Evolutionary conservation across 2,888 invertebrate genomes (phyloP), one percentile per base, ranked within the genome.

Genomic region (Hoplodrina blanda): DNA sequence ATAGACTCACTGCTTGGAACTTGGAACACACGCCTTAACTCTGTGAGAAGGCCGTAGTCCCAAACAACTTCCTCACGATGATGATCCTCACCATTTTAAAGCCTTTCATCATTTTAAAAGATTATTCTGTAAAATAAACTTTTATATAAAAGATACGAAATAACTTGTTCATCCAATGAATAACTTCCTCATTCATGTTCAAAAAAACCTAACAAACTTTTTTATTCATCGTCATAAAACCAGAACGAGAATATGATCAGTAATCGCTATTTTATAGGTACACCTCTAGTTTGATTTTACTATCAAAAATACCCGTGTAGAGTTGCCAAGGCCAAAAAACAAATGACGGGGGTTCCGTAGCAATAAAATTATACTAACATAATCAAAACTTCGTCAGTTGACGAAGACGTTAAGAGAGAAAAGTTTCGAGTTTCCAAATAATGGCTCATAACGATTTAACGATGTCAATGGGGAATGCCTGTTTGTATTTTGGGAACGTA

Each of bases 291-390:
- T 66, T 33, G 69, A 74, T 78, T 80, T 84, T 80, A 78, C 7
- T 64, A 56, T 62, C 69, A 37, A 53, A 70, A 73, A 68, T 65
- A 69, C 44, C 62, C 69, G 53, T 55, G 41, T 62, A 62, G 60
- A 69, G 56, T 50, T 63, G 62, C 61, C 82, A 81, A 86, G 85
- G 85, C 61, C 82, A 80, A 86, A 86, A 86, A 86, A 86, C 85
- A 86, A 81, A 83, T 67, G 77, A 78, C 25, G 73, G 59, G 55
- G 60, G 56, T 70, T 74, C 73, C 44, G 57, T 66, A 67, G 69
- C 74, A 79, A 85, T 86, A 85, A 86, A 86, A 86, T 86, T 83
- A 86, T 82, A 86, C 81, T 85, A 77, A 74, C 80, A 80, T 85
- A 85, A 80, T 86, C 87, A 86, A 86, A 86, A 86, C 79, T 86